A percentile compares a stretch with the other conserved stretches of the same genome.
These are phyloP conservation scores for Protomyctophum bolini DNA, from an alignment of 2,113 vertebrate genomes.

Conservation along the genomic window DNA sequence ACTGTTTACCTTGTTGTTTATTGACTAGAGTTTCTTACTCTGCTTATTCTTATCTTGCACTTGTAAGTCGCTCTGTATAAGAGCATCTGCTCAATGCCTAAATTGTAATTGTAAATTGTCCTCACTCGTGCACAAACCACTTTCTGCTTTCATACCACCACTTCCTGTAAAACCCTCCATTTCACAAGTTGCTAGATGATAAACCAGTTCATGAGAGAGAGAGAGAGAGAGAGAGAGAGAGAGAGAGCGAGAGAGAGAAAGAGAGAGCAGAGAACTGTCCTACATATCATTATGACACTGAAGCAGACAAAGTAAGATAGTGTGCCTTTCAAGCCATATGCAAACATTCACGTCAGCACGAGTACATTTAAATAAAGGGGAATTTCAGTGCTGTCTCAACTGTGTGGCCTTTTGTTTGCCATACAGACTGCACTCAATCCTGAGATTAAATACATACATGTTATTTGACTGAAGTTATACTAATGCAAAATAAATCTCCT, in stretches of 20 bases:
- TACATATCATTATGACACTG: slow-evolving; percentile 24
- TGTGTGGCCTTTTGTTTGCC: slow-evolving; percentile 6
- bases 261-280: slow-evolving; percentile 14
- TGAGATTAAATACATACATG: slow-evolving; percentile 17
- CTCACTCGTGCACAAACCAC: too few species aligned
- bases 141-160: slow-evolving; percentile 2
- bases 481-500: background rate
- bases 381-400: background rate
- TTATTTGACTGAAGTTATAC: slow-evolving; percentile 9
- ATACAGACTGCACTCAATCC: slow-evolving; percentile 4
- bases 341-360: slow-evolving; percentile 26
- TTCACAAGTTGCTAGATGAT: slow-evolving; percentile 21
- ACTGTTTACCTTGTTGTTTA: too few species aligned
- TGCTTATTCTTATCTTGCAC: too few species aligned
- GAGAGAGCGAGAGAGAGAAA: slow-evolving; percentile 4
- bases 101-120: too few species aligned
- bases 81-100: too few species aligned
- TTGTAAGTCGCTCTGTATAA: too few species aligned
- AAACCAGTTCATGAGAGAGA: slow-evolving; percentile 29
- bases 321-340: slow-evolving; percentile 3
- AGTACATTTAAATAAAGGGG: slow-evolving; percentile 30
- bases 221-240: slow-evolving; percentile 9
- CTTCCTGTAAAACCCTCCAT: slow-evolving; percentile 4
- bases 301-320: slow-evolving; percentile 14
- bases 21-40: too few species aligned